These are phyloP conservation scores for Rhorus exstirpatorius DNA, from an alignment of 2,888 invertebrate genomes.

Conservation along the genomic window DNA sequence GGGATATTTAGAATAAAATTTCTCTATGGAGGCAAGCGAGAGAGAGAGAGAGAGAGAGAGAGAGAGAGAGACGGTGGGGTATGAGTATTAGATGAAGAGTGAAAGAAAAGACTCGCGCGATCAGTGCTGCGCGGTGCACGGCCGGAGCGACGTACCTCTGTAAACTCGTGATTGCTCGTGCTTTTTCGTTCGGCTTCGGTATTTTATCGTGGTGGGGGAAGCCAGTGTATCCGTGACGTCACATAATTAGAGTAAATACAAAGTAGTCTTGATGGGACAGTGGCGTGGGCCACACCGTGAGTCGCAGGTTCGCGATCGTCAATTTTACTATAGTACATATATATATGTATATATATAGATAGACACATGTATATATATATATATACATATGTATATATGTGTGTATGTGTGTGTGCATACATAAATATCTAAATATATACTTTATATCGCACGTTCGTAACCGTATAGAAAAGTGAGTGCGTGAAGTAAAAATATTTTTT, in stretches of 20 bases:
- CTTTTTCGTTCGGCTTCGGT: constrained; percentile 72
- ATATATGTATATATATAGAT: constrained; percentile 35
- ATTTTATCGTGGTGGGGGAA: constrained; percentile 76
- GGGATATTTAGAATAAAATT: constrained; percentile 15
- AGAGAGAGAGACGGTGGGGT: constrained; percentile 19
- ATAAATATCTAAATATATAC: constrained; percentile 53
- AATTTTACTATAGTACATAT: constrained; percentile 64
- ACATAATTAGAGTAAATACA: constrained; percentile 91
- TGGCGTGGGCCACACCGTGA: constrained; percentile 88
- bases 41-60: background rate
- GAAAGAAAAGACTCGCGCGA: constrained; percentile 58
- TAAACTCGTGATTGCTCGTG: constrained; percentile 73
- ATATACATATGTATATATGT: constrained; percentile 62
- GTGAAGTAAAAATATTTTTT: constrained; percentile 36
- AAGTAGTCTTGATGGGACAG: constrained; percentile 89
- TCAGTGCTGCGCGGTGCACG: constrained; percentile 76
- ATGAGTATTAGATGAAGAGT: constrained; percentile 41
- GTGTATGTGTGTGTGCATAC: constrained; percentile 12
- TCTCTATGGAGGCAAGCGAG: constrained; percentile 16
- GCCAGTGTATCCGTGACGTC: constrained; percentile 88
- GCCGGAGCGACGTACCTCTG: constrained; percentile 67
- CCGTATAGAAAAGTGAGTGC: constrained; percentile 47
- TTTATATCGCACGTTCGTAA: constrained; percentile 67
- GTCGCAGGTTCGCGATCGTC: constrained; percentile 84
- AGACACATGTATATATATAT: constrained; percentile 53